Evolutionary conservation across 2,797 vertebrate species (phyloP), one percentile per base, ranked within the genome.

Genomic region (Thalassophryne amazonica): DNA sequence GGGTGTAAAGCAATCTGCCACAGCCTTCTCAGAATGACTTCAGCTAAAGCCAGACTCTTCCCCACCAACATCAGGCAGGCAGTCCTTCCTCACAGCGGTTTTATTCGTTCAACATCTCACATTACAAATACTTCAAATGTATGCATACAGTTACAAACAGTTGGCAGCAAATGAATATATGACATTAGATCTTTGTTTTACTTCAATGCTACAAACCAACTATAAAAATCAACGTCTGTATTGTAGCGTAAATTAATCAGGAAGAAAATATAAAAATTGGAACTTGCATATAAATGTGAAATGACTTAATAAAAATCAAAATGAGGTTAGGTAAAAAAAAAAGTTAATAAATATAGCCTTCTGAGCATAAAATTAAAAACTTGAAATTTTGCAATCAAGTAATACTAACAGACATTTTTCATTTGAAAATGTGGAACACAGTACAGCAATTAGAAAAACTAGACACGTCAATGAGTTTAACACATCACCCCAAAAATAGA

Each of bases 71-170:
- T 53, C 7, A 12, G 17, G 17, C 32, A 3, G 5, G 29, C 14
- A 32, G 22, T 58, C 72, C 72, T 78, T 85, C 86, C 86, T 91
- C 72, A 95, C 94, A 94, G 94, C 96, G 92, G 93, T 95, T 99
- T 99, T 97, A 98, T 98, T 99, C 94, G 91, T 98, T 98, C 96
- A 97, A 98, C 96, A 98, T 97, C 94, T 98, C 95, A 98, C 96
- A 94, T 97, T 98, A 98, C 97, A 99, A 98, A 99, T 98, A 98
- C 97, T 99, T 98, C 94, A 96, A 98, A 98, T 98, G 95, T 96
- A 98, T 95, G 97, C 95, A 97, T 98, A 98, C 95, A 95, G 94
- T 95, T 99, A 97, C 96, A 98, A 98, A 98, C 95, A 98, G 95
- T 98, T 94, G 96, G 96, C 97, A 95, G 95, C 96, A 98, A 98